Base-by-base conservation (phyloP, 1,140 invertebrate genomes). In the Phymorhynchus buccinoides region DNA sequence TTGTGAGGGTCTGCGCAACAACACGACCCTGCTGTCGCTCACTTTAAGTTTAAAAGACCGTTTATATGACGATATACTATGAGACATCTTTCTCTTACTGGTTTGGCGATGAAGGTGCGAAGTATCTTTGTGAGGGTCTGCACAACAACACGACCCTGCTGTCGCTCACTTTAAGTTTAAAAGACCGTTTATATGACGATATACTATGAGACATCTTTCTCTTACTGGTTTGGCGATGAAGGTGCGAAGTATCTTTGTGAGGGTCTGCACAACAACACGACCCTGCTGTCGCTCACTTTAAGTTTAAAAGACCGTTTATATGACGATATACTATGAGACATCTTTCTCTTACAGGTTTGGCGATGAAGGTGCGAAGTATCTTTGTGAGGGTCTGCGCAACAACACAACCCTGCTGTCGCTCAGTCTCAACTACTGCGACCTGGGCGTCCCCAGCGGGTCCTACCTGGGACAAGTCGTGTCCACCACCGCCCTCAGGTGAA, bases 31-130 rank as follows among this genome's bases (percentile, higher is more conserved):
- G 41, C 71, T 92, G 35, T 92, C 91, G 6, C 84, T 93, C 7
- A 92, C n/a, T n/a, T n/a, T n/a, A n/a, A n/a, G n/a, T n/a, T n/a
- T n/a, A n/a, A n/a, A n/a, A n/a, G n/a, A n/a, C n/a, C n/a, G n/a
- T n/a, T n/a, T n/a, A n/a, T n/a, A n/a, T n/a, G n/a, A n/a, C n/a
- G n/a, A 32, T n/a, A n/a, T n/a, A n/a, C n/a, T n/a, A n/a, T n/a
- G n/a, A n/a, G n/a, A n/a, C n/a, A n/a, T n/a, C n/a, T n/a, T n/a
- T n/a, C n/a, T n/a, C n/a, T n/a, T 78, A 30, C 79, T 91, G 91
- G 75, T 92, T 93, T 89, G 91, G 92, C n/a, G 91, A 93, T 84
- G 89, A 91, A 83, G 92, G 92, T 1, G 91, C 90, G 83, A 80
- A 86, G 56, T 86, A 90, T 79, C 83, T 93, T 16, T 92, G 91